Evolutionary conservation across 1,140 invertebrate species (phyloP).

Genomic region (Hycleus cichorii): DNA sequence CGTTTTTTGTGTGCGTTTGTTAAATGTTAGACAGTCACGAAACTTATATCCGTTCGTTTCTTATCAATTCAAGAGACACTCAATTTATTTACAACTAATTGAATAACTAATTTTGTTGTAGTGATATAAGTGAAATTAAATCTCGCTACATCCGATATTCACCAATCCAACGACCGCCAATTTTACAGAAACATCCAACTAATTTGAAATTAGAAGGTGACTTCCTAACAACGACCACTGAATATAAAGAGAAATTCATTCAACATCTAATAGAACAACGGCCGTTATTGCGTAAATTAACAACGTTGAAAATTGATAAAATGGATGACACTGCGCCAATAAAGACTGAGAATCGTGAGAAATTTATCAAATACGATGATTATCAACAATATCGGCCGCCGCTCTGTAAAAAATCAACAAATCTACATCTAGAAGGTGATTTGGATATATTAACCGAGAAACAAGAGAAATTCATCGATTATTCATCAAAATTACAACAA

Average conservation of each 20-base stretch:
- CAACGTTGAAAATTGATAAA: constrained; percentile 43
- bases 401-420: constrained; percentile 39
- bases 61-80: too few species aligned
- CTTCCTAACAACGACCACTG: background rate
- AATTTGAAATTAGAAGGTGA: constrained; percentile 2
- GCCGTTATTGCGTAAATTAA: background rate
- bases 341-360: constrained; percentile 45
- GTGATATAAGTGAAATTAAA: background rate
- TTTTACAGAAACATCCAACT: constrained; percentile 4
- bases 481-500: constrained; percentile 35
- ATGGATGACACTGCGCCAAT: constrained; percentile 32
- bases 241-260: background rate
- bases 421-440: constrained; percentile 39
- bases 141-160: background rate
- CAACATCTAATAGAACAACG: background rate
- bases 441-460: constrained; percentile 45
- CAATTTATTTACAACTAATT: background rate
- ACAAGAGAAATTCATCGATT: constrained; percentile 41
- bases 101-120: background rate
- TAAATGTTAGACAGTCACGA: too few species aligned
- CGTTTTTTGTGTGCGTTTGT: too few species aligned
- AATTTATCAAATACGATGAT: constrained; percentile 45
- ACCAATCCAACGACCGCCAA: background rate
- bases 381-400: constrained; percentile 29
- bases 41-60: too few species aligned